Percentiles rank a stretch among this genome's conserved stretches.
phyloP scores from a whole-genome alignment of 2,113 vertebrate genomes.

The Lepisosteus oculatus region DNA sequence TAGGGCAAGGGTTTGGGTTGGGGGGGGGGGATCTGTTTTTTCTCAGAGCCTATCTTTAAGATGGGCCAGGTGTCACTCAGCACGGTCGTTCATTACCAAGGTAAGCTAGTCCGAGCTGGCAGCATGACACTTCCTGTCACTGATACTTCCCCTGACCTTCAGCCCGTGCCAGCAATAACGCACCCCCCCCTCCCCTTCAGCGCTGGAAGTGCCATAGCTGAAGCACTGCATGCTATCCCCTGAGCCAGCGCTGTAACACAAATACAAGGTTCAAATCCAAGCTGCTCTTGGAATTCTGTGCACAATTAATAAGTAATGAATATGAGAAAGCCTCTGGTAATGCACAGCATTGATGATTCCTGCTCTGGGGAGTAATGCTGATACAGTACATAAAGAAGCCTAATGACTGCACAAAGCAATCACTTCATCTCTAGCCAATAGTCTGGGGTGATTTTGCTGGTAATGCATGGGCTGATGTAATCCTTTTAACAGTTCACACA shows the following conservation, averaged over 20 bases:
- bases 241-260: not conserved
- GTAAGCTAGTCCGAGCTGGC: constrained; percentile 68
- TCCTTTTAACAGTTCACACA: no score
- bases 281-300: constrained; percentile 8
- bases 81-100: constrained; percentile 63
- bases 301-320: constrained; percentile 13
- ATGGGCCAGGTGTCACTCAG: constrained; percentile 68
- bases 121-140: constrained; percentile 79
- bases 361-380: not conserved
- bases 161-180: constrained; percentile 56
- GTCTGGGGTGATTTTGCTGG: no score
- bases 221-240: constrained; percentile 22
- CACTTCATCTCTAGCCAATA: no score
- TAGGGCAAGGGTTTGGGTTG: not conserved
- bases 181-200: constrained; percentile 10
- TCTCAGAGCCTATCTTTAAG: constrained; percentile 45
- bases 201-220: not conserved
- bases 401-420: constrained; percentile 32
- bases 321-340: constrained; percentile 1
- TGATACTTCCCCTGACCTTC: constrained; percentile 82
- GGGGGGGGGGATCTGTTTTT: constrained; percentile 18
- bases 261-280: constrained; percentile 14
- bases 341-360: not conserved
- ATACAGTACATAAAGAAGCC: constrained; percentile 22
- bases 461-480: no score